phyloP scores from a whole-genome alignment of 1,140 invertebrate species.

The Drosophila guanche region DNA sequence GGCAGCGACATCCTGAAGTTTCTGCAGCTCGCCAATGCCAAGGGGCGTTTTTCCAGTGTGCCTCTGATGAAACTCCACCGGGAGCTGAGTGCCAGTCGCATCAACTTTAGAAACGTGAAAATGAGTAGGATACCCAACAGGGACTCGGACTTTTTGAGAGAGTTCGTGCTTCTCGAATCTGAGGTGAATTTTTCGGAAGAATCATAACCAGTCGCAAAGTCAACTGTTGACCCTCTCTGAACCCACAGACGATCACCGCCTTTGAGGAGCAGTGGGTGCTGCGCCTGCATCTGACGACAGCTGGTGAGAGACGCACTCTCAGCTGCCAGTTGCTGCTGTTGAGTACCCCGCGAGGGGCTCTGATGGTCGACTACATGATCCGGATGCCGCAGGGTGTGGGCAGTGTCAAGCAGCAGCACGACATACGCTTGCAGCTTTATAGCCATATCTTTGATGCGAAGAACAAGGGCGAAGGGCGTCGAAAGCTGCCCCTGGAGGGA shows the following conservation, averaged over 20 bases:
- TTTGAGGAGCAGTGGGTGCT: slow-evolving; percentile 27
- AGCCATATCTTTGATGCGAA: no score
- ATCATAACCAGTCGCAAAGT: no score
- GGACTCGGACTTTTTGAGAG: no score
- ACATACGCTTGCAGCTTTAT: no score
- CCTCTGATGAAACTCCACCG: not conserved
- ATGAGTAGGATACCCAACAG: not conserved
- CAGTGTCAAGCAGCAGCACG: no score
- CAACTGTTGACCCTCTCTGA: no score
- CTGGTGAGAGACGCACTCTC: not conserved
- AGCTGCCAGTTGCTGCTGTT: slow-evolving; percentile 1
- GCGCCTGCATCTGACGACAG: not conserved
- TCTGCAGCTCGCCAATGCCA: not conserved
- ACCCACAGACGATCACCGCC: not conserved
- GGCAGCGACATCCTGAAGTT: not conserved
- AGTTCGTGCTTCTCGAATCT: no score
- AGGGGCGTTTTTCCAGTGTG: not conserved
- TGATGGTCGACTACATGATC: no score
- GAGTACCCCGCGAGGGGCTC: not conserved
- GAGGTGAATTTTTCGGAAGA: no score
- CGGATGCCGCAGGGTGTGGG: no score
- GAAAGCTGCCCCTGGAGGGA: not conserved
- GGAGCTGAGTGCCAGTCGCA: not conserved
- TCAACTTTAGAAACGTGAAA: slow-evolving; percentile 17
- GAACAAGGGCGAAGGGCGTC: not conserved